These are phyloP conservation scores for Nymphalis urticae DNA, from an alignment of 2,888 invertebrate species.

Conservation along the genomic window DNA sequence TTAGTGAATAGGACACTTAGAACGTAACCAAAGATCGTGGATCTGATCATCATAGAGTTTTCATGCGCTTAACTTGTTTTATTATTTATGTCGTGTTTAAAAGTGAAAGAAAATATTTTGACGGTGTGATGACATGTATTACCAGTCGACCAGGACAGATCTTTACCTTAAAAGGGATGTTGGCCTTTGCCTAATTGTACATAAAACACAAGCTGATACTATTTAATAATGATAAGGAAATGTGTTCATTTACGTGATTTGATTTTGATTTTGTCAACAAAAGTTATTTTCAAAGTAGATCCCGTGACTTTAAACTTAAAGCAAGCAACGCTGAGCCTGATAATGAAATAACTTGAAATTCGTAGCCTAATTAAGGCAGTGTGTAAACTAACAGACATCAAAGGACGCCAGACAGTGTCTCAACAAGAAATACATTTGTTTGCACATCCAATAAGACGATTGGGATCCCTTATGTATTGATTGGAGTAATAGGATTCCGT, in stretches of 20 bases:
- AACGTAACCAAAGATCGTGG: no score
- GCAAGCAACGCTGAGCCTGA: constrained; percentile 26
- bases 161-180: no score
- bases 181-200: no score
- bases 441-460: constrained; percentile 65
- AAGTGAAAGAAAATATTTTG: no score
- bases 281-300: neutral
- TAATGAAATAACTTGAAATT: constrained; percentile 40
- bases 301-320: constrained; percentile 16
- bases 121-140: neutral
- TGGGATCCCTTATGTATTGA: constrained; percentile 36
- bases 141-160: no score
- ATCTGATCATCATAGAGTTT: no score
- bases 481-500: constrained; percentile 29
- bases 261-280: neutral
- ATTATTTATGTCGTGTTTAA: no score
- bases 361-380: constrained; percentile 46
- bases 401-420: constrained; percentile 61
- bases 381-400: constrained; percentile 65
- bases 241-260: neutral
- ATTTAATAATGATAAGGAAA: neutral
- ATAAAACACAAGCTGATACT: no score
- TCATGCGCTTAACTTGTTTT: no score
- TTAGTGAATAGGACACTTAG: no score
- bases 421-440: constrained; percentile 67